These are phyloP conservation scores for Anas platyrhynchos DNA, from an alignment of 2,113 vertebrate genomes.

Conservation along the genomic window DNA sequence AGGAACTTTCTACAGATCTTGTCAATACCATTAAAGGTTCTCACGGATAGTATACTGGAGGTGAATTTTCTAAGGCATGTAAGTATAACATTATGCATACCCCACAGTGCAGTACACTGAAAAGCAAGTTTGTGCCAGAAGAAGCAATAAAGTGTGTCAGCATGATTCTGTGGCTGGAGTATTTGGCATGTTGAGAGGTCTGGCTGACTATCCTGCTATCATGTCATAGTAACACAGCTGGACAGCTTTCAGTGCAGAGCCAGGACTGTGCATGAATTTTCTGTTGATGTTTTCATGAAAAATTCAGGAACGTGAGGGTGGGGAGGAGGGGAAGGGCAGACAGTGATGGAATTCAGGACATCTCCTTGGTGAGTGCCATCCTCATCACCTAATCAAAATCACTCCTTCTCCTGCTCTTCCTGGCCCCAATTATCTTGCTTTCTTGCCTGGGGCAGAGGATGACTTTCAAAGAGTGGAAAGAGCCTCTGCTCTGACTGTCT, in stretches of 20 bases:
- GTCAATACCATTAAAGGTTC: not conserved
- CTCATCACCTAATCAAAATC: not conserved
- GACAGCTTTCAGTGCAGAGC: constrained; percentile 7
- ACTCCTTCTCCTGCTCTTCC: not conserved
- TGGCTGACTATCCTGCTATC: not conserved
- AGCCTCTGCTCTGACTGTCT: not conserved
- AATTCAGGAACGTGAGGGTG: not conserved
- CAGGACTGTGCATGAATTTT: not conserved
- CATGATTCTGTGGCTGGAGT: not conserved
- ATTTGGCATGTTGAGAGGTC: not conserved
- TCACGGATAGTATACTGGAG: not conserved
- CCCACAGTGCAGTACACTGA: not conserved
- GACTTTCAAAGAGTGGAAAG: not conserved
- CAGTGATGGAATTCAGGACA: not conserved
- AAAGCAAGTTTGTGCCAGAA: constrained; percentile 43
- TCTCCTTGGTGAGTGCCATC: rapidly evolving
- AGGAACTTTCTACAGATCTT: not conserved
- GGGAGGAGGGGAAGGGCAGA: not conserved
- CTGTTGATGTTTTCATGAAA: constrained; percentile 36
- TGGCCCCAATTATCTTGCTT: not conserved
- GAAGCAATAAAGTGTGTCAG: constrained; percentile 28
- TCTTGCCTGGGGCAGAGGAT: not conserved
- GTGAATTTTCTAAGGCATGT: not conserved
- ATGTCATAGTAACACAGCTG: constrained; percentile 48
- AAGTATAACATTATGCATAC: not conserved